Base-by-base conservation (phyloP, 2,888 invertebrate genomes). In the Temnothorax unifasciatus region DNA sequence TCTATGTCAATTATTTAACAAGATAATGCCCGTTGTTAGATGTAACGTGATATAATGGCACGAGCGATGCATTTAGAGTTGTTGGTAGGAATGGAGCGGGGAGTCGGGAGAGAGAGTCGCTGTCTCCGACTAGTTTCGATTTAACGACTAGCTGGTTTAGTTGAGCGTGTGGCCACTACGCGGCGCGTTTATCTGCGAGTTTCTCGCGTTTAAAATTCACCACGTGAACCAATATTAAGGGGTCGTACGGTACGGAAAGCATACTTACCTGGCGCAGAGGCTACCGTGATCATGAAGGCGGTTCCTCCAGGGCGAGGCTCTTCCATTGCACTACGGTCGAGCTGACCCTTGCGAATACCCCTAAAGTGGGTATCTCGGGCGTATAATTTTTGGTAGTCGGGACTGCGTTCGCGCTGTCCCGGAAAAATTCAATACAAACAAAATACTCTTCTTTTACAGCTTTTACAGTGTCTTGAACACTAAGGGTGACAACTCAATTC, bases 241-340 rank as follows among this genome's bases (percentile, higher is more conserved):
- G 15, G 8, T 93, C 1, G 21, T 9, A 3, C 41, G 25, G 50
- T 11, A 2, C 4, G 93, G n/a, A 85, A 85, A 92, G 91, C 94
- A 94, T 94, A 94, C 96, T 96, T 96, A 96, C 96, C 95, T 96
- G 96, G 96, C 96, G 95, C 95, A 95, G 96, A 95, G 95, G 95
- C 92, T 94, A 95, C 95, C 95, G 94, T 95, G 96, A 96, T 96
- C 96, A 95, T 68, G 88, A 94, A 94, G 94, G 94, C 93, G 94
- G 93, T 94, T 94, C 94, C 94, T 93, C 92, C 93, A 93, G 94
- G 94, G 92, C 82, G 95, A 96, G 96, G 95, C 95, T 95, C 95
- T 95, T 95, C 95, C 96, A 96, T 96, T 96, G 96, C 96, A 96
- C 96, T 93, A 91, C 94, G 95, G 95, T 95, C 92, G 93, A 94